Evolutionary conservation across 2,888 invertebrate species (phyloP).

Genomic region (Leptinotarsa juncta): DNA sequence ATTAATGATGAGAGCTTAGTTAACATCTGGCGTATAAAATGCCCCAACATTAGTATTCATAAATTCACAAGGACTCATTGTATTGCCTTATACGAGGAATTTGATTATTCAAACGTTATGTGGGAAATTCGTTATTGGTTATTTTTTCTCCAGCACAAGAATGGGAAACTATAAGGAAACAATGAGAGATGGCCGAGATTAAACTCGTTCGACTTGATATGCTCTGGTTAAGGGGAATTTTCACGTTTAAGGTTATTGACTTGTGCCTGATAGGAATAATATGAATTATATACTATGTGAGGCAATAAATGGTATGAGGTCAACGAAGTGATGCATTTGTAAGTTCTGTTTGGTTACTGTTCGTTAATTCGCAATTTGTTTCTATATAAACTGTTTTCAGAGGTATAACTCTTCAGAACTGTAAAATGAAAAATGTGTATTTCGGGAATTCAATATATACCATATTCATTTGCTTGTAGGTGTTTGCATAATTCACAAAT

Average conservation of each 20-base stretch:
- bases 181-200: background rate
- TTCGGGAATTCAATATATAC: no score
- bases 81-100: background rate
- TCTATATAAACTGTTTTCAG: no score
- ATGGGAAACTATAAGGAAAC: conserved; percentile 4
- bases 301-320: no score
- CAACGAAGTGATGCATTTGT: no score
- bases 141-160: background rate
- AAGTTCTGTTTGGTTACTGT: no score
- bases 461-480: no score
- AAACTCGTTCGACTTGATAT: background rate
- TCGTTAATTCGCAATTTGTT: no score
- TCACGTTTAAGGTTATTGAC: background rate
- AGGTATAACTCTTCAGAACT: no score
- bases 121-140: conserved; percentile 5
- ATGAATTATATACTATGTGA: no score
- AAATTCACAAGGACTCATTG: background rate
- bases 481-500: no score
- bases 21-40: conserved; percentile 12
- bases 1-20: conserved; percentile 16
- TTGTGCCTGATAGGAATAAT: background rate
- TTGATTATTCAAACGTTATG: conserved; percentile 5
- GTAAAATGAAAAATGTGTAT: no score
- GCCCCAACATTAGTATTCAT: conserved; percentile 14
- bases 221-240: background rate